These are phyloP conservation scores for Leptinotarsa defecta DNA, from an alignment of 1,140 invertebrate genomes.

Conservation along the genomic window DNA sequence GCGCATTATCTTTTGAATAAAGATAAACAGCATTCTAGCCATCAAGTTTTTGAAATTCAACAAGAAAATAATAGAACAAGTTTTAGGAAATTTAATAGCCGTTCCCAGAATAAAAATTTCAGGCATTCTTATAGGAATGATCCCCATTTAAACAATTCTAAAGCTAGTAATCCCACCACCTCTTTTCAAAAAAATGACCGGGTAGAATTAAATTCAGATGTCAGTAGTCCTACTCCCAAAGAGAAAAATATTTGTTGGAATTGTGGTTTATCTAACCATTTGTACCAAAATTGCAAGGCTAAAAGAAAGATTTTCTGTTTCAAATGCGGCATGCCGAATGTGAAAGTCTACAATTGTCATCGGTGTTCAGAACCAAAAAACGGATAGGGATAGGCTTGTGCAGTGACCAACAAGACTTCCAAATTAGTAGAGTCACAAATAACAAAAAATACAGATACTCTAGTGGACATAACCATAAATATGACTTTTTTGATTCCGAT, in stretches of 20 bases:
- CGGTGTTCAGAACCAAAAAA: constrained; percentile 7
- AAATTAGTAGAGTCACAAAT: background rate
- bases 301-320: constrained; percentile 1
- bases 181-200: too few species aligned
- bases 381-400: background rate
- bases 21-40: too few species aligned
- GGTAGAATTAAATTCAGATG: background rate
- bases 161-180: too few species aligned
- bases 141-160: too few species aligned
- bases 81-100: too few species aligned
- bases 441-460: background rate
- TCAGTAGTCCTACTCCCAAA: background rate
- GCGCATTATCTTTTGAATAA: background rate
- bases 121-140: too few species aligned
- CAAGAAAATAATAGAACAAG: too few species aligned
- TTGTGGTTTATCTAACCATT: constrained; percentile 1
- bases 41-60: too few species aligned
- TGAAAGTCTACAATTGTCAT: background rate
- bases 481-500: too few species aligned
- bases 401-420: constrained; percentile 1
- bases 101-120: too few species aligned
- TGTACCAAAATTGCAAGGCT: background rate
- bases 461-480: too few species aligned
- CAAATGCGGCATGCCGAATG: background rate
- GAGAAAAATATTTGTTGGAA: background rate